Evolutionary conservation across 2,797 vertebrate species (phyloP).

Genomic region (Buphagus erythrorhynchus): DNA sequence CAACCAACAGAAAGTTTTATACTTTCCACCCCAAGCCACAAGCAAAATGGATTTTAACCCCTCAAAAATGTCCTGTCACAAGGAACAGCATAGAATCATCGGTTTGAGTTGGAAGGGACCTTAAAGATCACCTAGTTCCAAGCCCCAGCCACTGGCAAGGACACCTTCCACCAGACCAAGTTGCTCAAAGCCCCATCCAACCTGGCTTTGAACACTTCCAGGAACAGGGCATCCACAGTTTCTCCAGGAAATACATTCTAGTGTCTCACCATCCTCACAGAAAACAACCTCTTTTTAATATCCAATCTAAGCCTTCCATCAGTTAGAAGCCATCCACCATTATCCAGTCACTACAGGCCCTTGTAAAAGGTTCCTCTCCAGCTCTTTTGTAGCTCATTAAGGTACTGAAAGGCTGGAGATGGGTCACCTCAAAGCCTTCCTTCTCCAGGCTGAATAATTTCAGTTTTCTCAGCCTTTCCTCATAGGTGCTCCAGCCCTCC

Average conservation of each 20-base stretch:
- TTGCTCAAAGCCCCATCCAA: neutral
- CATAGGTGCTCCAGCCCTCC: neutral
- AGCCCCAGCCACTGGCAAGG: neutral
- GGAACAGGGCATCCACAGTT: neutral
- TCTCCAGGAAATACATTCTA: neutral
- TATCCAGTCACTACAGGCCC: neutral
- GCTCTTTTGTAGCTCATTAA: neutral
- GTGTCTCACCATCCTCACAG: neutral
- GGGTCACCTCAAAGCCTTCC: neutral
- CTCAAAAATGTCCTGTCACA: neutral
- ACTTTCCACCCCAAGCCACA: neutral
- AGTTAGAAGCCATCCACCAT: neutral
- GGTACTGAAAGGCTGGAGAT: neutral
- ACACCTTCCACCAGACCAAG: neutral
- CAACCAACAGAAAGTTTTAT: neutral
- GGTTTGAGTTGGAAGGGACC: neutral
- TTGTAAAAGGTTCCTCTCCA: neutral
- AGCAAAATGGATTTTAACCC: neutral
- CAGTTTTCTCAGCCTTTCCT: neutral
- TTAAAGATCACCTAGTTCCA: neutral
- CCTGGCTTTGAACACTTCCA: neutral
- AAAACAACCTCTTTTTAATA: neutral
- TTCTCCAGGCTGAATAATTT: neutral
- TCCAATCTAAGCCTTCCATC: neutral
- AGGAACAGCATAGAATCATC: neutral